Evolutionary conservation across 2,113 vertebrate genomes (phyloP).

Genomic region (Asarcornis scutulata): DNA sequence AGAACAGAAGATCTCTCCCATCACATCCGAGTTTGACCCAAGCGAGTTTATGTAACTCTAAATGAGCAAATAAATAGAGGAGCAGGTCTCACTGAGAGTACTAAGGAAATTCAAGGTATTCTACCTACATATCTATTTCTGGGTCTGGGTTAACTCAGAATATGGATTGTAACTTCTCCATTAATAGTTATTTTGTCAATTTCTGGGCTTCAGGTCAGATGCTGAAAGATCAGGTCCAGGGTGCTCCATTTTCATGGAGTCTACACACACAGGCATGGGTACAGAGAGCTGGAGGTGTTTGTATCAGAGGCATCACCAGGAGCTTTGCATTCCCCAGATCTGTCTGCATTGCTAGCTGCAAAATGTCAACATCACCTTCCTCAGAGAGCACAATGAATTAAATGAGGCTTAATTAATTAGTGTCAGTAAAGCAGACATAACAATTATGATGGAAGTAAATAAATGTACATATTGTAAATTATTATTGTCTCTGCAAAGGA

Average conservation of each 20-base stretch:
- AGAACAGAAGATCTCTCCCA: neutral
- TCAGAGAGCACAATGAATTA: constrained; percentile 34
- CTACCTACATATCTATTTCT: neutral
- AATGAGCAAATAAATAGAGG: neutral
- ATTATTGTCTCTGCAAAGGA: neutral
- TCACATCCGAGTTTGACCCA: neutral
- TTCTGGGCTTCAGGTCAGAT: neutral
- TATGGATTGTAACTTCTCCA: neutral
- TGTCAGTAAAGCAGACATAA: constrained; percentile 30
- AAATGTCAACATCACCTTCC: constrained; percentile 23
- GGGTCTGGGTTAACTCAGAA: neutral
- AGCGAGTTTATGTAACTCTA: neutral
- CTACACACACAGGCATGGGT: neutral
- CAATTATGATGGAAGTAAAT: constrained; percentile 26
- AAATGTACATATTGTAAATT: constrained; percentile 30
- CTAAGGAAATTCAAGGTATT: neutral
- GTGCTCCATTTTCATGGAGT: rapidly evolving
- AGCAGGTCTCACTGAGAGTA: neutral
- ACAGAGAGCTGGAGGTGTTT: neutral
- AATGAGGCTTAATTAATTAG: constrained; percentile 46
- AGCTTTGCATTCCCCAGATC: neutral
- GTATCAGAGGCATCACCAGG: neutral
- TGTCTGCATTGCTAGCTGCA: neutral
- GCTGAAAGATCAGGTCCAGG: neutral
- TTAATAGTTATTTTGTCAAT: constrained; percentile 2